A percentile compares a stretch with the other conserved stretches of the same genome.
Evolutionary conservation across 2,797 vertebrate species (phyloP).

Genomic region (Chromis chromis): DNA sequence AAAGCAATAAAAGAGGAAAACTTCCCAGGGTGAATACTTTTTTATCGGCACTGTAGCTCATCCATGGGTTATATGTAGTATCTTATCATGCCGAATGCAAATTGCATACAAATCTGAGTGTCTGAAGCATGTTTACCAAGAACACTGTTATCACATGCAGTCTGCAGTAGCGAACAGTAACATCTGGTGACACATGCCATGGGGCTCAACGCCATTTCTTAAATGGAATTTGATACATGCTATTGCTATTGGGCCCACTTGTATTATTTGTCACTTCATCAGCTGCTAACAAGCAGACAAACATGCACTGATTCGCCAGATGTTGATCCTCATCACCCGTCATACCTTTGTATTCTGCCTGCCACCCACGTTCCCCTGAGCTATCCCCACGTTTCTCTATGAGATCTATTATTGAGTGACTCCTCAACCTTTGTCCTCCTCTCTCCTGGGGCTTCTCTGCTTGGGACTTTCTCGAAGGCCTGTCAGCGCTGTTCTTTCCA

Average conservation of each 20-base stretch:
- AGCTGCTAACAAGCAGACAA: constrained; percentile 1
- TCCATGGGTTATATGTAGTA: neutral
- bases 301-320: constrained; percentile 4
- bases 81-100: neutral
- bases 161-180: neutral
- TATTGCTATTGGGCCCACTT: neutral
- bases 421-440: constrained; percentile 25
- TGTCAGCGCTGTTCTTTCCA: constrained; percentile 41
- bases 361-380: constrained; percentile 1
- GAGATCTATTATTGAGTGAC: constrained; percentile 23
- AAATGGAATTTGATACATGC: neutral
- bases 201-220: neutral
- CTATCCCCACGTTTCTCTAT: constrained; percentile 10
- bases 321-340: constrained; percentile 3
- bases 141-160: constrained; percentile 11
- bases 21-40: too few species aligned
- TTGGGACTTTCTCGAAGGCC: constrained; percentile 31
- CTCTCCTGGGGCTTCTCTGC: constrained; percentile 6
- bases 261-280: neutral
- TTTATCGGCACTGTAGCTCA: too few species aligned
- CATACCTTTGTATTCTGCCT: neutral
- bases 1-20: too few species aligned
- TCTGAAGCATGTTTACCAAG: neutral
- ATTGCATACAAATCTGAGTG: neutral
- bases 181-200: neutral